Percentiles rank a stretch among this genome's conserved stretches.
Evolutionary conservation across 2,888 invertebrate species (phyloP).

Genomic region (Apotomis capreana): DNA sequence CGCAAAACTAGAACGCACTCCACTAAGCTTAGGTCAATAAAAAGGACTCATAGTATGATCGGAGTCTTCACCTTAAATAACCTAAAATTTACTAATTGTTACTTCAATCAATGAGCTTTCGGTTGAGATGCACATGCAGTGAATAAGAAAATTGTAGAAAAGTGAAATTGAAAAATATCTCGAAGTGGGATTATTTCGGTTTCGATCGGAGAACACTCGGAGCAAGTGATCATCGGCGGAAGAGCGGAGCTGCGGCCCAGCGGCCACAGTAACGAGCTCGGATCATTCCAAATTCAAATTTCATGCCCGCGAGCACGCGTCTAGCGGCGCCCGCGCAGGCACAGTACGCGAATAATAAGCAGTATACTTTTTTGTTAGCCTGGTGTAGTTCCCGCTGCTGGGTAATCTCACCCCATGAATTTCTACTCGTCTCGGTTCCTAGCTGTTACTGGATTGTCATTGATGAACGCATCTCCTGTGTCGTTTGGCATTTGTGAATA

Average conservation of each 20-base stretch:
- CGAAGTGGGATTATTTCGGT: background rate
- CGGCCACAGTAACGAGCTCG: conserved; percentile 33
- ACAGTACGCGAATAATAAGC: background rate
- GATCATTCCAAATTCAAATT: conserved; percentile 37
- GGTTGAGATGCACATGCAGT: background rate
- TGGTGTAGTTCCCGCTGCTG: too few species aligned
- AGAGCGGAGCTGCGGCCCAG: conserved; percentile 26
- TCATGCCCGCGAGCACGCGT: conserved; percentile 37
- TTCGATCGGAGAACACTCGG: conserved; percentile 1
- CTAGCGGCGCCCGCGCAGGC: conserved; percentile 19
- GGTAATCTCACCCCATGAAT: too few species aligned
- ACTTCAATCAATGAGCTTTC: background rate
- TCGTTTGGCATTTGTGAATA: too few species aligned
- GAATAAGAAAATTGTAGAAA: conserved; percentile 1
- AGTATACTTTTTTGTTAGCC: background rate
- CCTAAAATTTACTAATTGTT: too few species aligned
- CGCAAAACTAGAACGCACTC: too few species aligned
- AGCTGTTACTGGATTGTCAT: too few species aligned
- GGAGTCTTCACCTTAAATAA: too few species aligned
- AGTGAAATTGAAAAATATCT: background rate
- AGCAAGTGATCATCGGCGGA: background rate
- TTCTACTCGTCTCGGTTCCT: too few species aligned
- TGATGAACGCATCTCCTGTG: too few species aligned
- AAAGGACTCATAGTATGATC: too few species aligned
- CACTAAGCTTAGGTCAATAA: too few species aligned